These are phyloP conservation scores for Callionymus lyra DNA, from an alignment of 2,113 vertebrate species.

Conservation along the genomic window DNA sequence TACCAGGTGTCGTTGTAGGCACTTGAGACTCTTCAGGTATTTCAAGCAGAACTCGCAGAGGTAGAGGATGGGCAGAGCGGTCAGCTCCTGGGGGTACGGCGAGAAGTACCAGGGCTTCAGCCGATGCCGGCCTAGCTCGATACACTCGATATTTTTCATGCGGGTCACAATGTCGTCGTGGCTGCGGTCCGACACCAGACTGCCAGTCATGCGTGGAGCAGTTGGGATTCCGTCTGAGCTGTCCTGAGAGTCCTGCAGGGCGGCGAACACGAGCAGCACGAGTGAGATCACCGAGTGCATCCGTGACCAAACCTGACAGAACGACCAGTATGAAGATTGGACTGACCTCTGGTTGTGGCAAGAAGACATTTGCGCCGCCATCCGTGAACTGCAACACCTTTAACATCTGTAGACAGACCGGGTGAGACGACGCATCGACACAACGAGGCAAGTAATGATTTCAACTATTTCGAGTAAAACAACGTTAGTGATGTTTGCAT, in stretches of 20 bases:
- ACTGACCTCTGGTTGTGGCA: slow-evolving; percentile 73
- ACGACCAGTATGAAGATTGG: slow-evolving; percentile 52
- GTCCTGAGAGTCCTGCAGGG: slow-evolving; percentile 83
- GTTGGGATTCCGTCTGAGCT: slow-evolving; percentile 85
- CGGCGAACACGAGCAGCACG: too few relatives aligned
- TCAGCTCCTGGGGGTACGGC: slow-evolving; percentile 88
- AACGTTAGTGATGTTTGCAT: too few relatives aligned
- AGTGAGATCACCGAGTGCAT: too few relatives aligned
- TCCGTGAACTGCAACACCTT: slow-evolving; percentile 76
- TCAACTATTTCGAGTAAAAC: too few relatives aligned
- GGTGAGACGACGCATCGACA: too few relatives aligned
- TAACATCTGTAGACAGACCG: slow-evolving; percentile 70
- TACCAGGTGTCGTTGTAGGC: slow-evolving; percentile 91
- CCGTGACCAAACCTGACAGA: too few relatives aligned
- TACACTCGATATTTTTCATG: slow-evolving; percentile 94
- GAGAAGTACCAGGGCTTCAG: slow-evolving; percentile 96
- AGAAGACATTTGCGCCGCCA: slow-evolving; percentile 66
- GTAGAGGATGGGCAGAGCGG: slow-evolving; percentile 83
- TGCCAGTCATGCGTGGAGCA: slow-evolving; percentile 87
- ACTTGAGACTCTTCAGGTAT: slow-evolving; percentile 90
- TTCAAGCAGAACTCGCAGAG: slow-evolving; percentile 96
- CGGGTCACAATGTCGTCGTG: slow-evolving; percentile 92
- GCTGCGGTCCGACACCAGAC: slow-evolving; percentile 87
- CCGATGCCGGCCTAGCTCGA: slow-evolving; percentile 85
- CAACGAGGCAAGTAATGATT: slow-evolving; percentile 22